Base-by-base conservation (phyloP, 2,113 vertebrate genomes). In the Lonchura striata region DNA sequence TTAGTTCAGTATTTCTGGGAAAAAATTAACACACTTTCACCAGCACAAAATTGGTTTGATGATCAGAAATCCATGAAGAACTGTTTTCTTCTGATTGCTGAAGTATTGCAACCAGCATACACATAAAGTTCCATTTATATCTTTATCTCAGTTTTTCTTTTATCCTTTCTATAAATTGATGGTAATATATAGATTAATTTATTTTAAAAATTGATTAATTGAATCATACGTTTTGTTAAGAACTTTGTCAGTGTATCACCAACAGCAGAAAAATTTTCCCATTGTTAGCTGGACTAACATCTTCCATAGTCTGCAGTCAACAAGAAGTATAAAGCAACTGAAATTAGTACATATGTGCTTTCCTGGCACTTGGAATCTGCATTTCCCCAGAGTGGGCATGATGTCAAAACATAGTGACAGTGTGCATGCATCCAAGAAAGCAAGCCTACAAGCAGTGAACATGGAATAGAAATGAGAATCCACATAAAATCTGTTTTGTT, bases 331-430 rank as follows among this genome's bases (percentile, higher is more conserved):
- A 93, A 86, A 80, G 6, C 30, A 59, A 82, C 46, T 59, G 39
- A 78, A 92, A 70, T 86, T 52, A 44, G 52, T 78, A 65, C 17
- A 19, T 52, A 66, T 24, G n/a, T 86, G 71, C 75, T 74, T 93
- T 90, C 24, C 69, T 88, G 90, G 76, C 76, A 53, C 31, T 75
- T 72, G 72, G 76, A 94, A 88, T 86, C 53, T 53, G 60, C 60
- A 71, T 86, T 94, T 95, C 41, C 56, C 54, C 56, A 84, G 7
- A 4, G 53, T 53, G 33, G 50, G 49, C 50, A 90, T 83, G 60
- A 93, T 90, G 78, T 94, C 94, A 86, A 95, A 96, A 79, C 39
- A 8, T 30, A 91, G 77, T 93, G 92, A 92, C 94, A 95, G 60
- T 44, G 72, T 95, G 86, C 90, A 87, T 50, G 83, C 82, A 95